A percentile compares a stretch with the other conserved stretches of the same genome.
Conservation (phyloP, 2,888 invertebrate species). For the Drosophila sordidapex region DNA sequence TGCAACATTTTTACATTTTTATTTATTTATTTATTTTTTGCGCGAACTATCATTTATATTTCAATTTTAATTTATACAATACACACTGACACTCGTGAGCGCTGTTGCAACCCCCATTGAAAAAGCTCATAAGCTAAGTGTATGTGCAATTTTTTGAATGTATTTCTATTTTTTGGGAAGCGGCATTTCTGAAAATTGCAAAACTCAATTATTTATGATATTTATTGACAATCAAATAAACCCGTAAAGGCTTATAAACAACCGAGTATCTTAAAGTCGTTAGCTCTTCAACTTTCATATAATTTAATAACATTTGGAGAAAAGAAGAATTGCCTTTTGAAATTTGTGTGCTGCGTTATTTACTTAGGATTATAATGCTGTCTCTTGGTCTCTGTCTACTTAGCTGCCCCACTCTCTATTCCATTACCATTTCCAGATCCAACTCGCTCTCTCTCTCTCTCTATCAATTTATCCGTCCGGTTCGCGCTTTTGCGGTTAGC, state of each 20-base stretch:
- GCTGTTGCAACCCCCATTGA: slow-evolving; percentile 12
- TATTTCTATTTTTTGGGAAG: slow-evolving; percentile 5
- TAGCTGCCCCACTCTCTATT: background rate
- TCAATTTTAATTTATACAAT: slow-evolving; percentile 77
- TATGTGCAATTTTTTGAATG: background rate
- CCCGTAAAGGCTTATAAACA: background rate
- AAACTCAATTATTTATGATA: slow-evolving; percentile 28
- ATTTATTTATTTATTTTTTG: background rate
- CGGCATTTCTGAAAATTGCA: slow-evolving; percentile 23
- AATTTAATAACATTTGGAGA: slow-evolving; percentile 29
- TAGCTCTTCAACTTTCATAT: background rate
- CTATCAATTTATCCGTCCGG: slow-evolving; percentile 5
- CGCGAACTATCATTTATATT: slow-evolving; percentile 66
- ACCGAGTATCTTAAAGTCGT: background rate
- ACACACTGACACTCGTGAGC: slow-evolving; percentile 29
- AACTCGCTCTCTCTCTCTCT: background rate
- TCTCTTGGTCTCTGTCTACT: slow-evolving; percentile 25
- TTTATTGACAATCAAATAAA: slow-evolving; percentile 29
- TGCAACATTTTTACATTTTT: slow-evolving; percentile 35
- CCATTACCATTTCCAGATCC: background rate
- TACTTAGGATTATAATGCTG: slow-evolving; percentile 36
- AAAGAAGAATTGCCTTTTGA: slow-evolving; percentile 6
- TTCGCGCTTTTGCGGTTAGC: slow-evolving; percentile 65
- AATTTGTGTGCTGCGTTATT: slow-evolving; percentile 25
- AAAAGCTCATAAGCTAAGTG: slow-evolving; percentile 59